A percentile compares a stretch with the other conserved stretches of the same genome.
Conservation (phyloP, 2,797 vertebrate genomes). For the Caiman crocodilus region DNA sequence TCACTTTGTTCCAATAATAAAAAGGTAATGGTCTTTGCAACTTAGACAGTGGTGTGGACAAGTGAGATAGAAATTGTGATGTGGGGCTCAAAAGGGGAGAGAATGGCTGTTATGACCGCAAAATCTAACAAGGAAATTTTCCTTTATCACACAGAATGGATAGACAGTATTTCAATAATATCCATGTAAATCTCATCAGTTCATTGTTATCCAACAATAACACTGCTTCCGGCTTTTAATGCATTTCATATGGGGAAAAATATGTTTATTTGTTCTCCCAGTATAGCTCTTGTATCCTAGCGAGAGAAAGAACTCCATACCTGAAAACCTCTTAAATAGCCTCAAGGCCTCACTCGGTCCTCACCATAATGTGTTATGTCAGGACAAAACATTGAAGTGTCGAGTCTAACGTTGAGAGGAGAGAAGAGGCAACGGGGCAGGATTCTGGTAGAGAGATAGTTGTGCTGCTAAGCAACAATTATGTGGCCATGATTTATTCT, state of each 20-base stretch:
- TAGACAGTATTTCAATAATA: too few species aligned
- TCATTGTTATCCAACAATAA: rapidly evolving
- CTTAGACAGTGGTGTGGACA: background rate
- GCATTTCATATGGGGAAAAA: rapidly evolving
- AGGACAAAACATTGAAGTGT: background rate
- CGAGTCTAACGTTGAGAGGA: background rate
- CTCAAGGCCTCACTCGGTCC: background rate
- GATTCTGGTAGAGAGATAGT: slow-evolving; percentile 30
- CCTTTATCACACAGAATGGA: rapidly evolving
- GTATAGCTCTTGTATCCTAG: background rate
- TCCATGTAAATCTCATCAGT: too few species aligned
- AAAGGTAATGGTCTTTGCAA: background rate
- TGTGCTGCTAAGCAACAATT: slow-evolving; percentile 75
- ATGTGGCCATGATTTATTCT: slow-evolving; percentile 55
- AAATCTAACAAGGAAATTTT: background rate
- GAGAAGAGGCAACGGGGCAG: slow-evolving; percentile 34
- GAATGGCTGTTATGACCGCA: background rate
- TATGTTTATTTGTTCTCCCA: background rate
- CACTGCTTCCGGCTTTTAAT: rapidly evolving
- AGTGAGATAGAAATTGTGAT: rapidly evolving
- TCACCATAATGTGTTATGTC: rapidly evolving
- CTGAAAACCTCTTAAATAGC: background rate
- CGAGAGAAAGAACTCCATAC: background rate
- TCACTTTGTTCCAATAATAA: too few species aligned
- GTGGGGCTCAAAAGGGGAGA: background rate